Percentiles rank a stretch among this genome's conserved stretches.
These are phyloP conservation scores for Conopomorpha cramerella DNA, from an alignment of 1,140 invertebrate genomes.

Conservation along the genomic window DNA sequence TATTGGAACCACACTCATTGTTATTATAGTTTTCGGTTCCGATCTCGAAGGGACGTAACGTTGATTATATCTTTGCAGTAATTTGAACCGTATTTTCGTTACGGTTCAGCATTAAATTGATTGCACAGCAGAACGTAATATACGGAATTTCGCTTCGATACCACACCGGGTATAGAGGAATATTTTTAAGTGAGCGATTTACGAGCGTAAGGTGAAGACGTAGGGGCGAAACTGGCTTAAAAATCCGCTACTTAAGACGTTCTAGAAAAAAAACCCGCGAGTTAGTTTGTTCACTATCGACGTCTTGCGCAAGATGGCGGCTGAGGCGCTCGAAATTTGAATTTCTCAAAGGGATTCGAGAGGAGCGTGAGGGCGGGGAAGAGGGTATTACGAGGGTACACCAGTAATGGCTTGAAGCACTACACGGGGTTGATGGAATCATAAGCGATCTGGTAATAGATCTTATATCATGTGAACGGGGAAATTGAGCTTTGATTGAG, in stretches of 20 bases:
- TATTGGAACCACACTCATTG: slow-evolving; percentile 30
- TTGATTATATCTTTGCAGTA: slow-evolving; percentile 4
- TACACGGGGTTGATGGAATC: too few species aligned
- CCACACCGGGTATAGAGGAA: slow-evolving; percentile 26
- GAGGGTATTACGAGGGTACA: background rate
- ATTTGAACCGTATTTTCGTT: slow-evolving; percentile 9
- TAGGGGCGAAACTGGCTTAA: slow-evolving; percentile 54
- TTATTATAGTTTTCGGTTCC: slow-evolving; percentile 45
- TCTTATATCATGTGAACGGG: too few species aligned
- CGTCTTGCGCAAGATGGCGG: slow-evolving; percentile 56
- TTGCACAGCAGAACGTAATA: background rate
- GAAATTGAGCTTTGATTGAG: too few species aligned
- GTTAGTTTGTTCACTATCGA: slow-evolving; percentile 45
- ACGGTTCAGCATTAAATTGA: background rate
- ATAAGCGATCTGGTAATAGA: too few species aligned
- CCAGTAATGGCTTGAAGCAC: background rate
- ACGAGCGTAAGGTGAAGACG: slow-evolving; percentile 37
- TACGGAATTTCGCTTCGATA: slow-evolving; percentile 7
- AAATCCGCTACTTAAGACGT: slow-evolving; percentile 55
- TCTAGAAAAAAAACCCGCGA: slow-evolving; percentile 43
- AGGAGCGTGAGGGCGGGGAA: background rate
- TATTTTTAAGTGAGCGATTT: slow-evolving; percentile 57
- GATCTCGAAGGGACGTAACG: slow-evolving; percentile 9
- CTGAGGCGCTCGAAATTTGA: slow-evolving; percentile 49
- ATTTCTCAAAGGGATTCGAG: slow-evolving; percentile 46